Evolutionary conservation across 1,140 invertebrate species (phyloP), one percentile per base, ranked within the genome.

Genomic region (Bicyclus anynana): DNA sequence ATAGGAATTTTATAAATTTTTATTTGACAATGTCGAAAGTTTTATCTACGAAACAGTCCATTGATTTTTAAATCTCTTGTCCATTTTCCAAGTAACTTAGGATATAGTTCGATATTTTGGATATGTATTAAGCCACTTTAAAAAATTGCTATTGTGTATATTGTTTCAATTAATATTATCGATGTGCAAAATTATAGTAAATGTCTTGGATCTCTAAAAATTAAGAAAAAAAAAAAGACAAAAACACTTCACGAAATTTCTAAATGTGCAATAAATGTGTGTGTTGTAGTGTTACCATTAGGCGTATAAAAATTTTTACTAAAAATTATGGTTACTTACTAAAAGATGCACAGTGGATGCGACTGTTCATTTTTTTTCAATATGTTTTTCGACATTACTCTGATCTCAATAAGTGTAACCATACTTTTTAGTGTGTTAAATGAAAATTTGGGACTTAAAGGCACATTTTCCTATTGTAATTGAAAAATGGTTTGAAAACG

Each of bases 211-310:
- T 85, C 79, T 88, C 80, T 83, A 84, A 88, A 88, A 86, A 80
- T 81, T 81, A 77, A 72, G 68, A 76, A 77, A 84, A 74, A 76
- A 44, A 84, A 86, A 88, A 85, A 82, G 74, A 82, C 77, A 85
- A 88, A 86, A 85, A 85, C 72, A 84, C 74, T 87, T 87, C 84
- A 83, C 74, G 69, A 87, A 89, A 84, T 86, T 87, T 89, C 87
- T 90, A 89, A 89, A 89, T 89, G 89, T 90, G 89, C 87, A 89
- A 89, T 90, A 90, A 89, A 87, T 89, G 85, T 90, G 87, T 90
- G 86, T 90, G 87, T 89, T 87, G 87, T 86, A 86, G 87, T 85
- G 84, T 87, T 87, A 85, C 84, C 81, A 81, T 88, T 88, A 87
- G 84, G 82, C 81, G 71, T 86, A 47, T 26, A 84, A 84, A 83